These are phyloP conservation scores for Enteromius argenteus DNA, from an alignment of 2,797 vertebrate genomes.

Conservation along the genomic window DNA sequence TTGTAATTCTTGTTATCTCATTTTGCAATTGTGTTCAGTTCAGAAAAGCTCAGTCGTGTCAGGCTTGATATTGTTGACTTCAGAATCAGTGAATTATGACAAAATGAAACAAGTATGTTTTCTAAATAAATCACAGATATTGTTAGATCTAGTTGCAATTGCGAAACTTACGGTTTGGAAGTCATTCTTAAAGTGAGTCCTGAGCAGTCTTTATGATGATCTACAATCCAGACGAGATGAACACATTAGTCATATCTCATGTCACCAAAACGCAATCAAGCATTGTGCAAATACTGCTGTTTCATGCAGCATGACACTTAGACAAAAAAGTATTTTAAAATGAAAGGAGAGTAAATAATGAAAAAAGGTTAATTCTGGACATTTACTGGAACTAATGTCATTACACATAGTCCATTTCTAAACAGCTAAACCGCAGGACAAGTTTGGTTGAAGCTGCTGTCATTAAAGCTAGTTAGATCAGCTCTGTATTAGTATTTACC, in stretches of 20 bases:
- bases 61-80: neutral
- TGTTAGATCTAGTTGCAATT: neutral
- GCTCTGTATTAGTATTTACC: constrained; percentile 76
- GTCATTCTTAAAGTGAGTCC: constrained; percentile 92
- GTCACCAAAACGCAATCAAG: neutral
- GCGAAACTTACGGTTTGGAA: constrained; percentile 85
- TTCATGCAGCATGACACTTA: neutral
- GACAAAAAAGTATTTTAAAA: neutral
- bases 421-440: neutral
- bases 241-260: neutral
- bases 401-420: neutral
- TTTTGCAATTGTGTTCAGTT: neutral
- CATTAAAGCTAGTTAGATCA: neutral
- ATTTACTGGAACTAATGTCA: neutral
- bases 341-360: neutral
- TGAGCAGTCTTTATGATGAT: constrained; percentile 94
- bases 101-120: neutral
- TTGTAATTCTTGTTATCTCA: neutral
- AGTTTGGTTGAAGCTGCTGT: neutral
- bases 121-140: neutral
- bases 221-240: constrained; percentile 72
- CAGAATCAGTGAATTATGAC: neutral
- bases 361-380: neutral
- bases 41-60: neutral
- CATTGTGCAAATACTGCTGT: neutral